A percentile compares a stretch with the other conserved stretches of the same genome.
Evolutionary conservation across 2,113 vertebrate species (phyloP).

Genomic region (Phyllostomus hastatus): DNA sequence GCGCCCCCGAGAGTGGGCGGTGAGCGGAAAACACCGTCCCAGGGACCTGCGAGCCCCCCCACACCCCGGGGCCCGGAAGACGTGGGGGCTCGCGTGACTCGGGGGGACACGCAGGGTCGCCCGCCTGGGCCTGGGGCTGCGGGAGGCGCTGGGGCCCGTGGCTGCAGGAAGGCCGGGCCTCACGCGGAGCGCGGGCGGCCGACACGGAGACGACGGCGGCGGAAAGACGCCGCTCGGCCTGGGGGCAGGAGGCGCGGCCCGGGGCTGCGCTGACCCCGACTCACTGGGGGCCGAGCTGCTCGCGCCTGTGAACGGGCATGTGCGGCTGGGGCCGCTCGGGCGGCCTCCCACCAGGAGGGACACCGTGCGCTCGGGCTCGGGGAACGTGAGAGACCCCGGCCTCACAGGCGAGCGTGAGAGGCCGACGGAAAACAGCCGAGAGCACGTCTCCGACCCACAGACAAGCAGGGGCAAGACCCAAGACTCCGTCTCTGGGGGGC

Average conservation of each 20-base stretch:
- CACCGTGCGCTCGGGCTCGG: too few species aligned
- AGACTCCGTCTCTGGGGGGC: too few species aligned
- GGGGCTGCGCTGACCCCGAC: neutral
- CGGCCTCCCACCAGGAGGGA: neutral
- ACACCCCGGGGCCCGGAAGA: too few species aligned
- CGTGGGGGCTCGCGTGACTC: too few species aligned
- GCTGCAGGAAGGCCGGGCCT: neutral
- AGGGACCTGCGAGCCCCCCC: neutral
- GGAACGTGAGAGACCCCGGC: neutral
- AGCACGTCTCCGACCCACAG: too few species aligned
- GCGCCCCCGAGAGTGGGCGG: neutral
- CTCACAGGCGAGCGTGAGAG: neutral
- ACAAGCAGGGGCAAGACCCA: too few species aligned
- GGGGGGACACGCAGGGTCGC: too few species aligned
- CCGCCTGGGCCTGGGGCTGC: accelerated
- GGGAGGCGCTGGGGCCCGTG: neutral
- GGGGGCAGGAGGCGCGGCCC: accelerated
- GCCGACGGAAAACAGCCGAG: neutral
- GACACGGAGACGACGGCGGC: accelerated
- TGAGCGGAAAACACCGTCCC: neutral
- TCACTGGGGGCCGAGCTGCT: accelerated
- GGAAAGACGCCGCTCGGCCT: neutral
- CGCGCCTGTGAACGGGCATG: accelerated
- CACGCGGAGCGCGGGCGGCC: neutral
- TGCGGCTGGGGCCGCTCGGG: neutral